Percentiles rank a stretch among this genome's conserved stretches.
Evolutionary conservation across 2,888 invertebrate genomes (phyloP).

Genomic region (Beris morrisii): DNA sequence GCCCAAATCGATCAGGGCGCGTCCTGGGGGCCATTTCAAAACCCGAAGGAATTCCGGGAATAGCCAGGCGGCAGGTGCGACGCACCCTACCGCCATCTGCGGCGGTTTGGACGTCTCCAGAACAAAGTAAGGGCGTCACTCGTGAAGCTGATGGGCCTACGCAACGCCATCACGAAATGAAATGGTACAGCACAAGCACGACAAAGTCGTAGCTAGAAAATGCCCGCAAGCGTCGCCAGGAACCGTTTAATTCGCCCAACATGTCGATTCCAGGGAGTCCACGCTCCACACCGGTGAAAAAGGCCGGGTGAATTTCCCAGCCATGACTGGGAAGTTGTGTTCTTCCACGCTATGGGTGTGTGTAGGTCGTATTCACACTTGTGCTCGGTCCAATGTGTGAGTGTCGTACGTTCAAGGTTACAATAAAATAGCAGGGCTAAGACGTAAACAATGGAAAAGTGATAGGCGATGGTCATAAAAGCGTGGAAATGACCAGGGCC

Average conservation of each 20-base stretch:
- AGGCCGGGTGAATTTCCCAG: conserved; percentile 7
- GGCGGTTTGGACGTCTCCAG: no score
- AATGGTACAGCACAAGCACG: neutral
- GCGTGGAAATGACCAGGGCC: no score
- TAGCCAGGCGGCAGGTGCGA: neutral
- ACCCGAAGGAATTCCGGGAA: neutral
- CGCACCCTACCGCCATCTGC: no score
- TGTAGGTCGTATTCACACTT: no score
- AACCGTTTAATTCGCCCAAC: neutral
- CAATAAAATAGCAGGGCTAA: conserved; percentile 21
- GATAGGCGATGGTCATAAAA: no score
- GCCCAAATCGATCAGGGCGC: conserved; percentile 28
- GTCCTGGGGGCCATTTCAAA: conserved; percentile 29
- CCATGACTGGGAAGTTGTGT: neutral
- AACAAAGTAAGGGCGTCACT: no score
- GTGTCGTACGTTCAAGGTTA: conserved; percentile 37
- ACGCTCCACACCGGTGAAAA: no score
- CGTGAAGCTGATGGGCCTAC: no score
- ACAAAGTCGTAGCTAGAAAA: neutral
- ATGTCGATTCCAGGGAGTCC: no score
- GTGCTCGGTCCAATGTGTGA: no score
- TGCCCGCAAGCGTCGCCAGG: neutral
- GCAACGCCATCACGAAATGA: neutral
- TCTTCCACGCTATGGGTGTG: conserved; percentile 6
- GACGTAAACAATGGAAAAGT: neutral